Evolutionary conservation across 2,888 invertebrate species (phyloP).

Genomic region (Aporophyla lueneburgensis): DNA sequence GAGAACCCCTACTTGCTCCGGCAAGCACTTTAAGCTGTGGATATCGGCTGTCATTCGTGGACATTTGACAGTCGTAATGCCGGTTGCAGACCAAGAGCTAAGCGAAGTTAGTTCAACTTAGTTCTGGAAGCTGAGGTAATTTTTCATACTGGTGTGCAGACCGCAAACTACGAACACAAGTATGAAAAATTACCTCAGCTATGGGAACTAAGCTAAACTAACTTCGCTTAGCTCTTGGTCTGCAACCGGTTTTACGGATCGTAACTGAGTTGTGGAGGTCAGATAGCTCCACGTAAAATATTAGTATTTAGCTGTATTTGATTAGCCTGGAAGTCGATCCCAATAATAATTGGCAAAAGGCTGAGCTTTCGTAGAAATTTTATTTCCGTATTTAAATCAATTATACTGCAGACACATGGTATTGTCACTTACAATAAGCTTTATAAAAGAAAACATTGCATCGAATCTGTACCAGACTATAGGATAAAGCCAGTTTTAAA

Average conservation of each 20-base stretch:
- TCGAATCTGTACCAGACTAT: neutral
- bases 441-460: neutral
- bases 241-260: too few species aligned
- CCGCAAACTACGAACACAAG: too few species aligned
- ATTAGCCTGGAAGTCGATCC: neutral
- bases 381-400: neutral
- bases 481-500: neutral
- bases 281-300: neutral
- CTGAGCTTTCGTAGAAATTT: too few species aligned
- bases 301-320: neutral
- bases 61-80: neutral
- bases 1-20: neutral
- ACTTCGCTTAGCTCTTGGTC: too few species aligned
- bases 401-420: neutral
- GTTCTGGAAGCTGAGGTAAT: too few species aligned
- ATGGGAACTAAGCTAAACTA: too few species aligned
- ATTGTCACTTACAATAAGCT: neutral
- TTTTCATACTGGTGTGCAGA: too few species aligned
- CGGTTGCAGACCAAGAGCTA: too few species aligned
- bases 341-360: too few species aligned
- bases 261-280: neutral
- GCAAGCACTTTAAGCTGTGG: neutral
- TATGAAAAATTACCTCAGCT: too few species aligned
- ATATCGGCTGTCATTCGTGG: neutral
- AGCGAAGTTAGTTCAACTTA: too few species aligned